Conservation (phyloP, 2,888 invertebrate species). For the Operophtera brumata region DNA sequence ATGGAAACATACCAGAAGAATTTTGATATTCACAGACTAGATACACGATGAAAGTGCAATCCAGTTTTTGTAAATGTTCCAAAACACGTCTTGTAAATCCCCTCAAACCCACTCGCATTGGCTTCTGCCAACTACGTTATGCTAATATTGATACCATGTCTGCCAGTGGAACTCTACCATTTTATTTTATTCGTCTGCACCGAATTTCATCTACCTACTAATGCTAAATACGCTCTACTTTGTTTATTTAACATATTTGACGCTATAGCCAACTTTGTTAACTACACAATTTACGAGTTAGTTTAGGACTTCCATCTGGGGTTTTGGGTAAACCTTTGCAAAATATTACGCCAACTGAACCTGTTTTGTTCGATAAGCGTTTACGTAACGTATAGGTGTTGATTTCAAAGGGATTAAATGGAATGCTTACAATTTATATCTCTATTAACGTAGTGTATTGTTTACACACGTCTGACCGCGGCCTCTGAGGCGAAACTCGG, state of each 20-base stretch:
- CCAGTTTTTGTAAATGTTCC: conserved; percentile 2
- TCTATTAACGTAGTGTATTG: conserved; percentile 77
- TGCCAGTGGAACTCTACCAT: conserved; percentile 49
- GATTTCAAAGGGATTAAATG: conserved; percentile 75
- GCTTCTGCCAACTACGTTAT: conserved; percentile 58
- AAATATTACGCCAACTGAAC: conserved; percentile 41
- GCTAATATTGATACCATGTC: conserved; percentile 66
- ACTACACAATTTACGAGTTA: conserved; percentile 39
- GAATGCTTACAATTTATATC: conserved; percentile 76
- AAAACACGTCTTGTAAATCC: conserved; percentile 4
- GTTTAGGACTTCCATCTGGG: conserved; percentile 55
- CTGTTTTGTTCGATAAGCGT: conserved; percentile 58
- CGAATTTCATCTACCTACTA: conserved; percentile 49
- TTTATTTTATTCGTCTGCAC: conserved; percentile 68
- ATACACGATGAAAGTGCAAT: not conserved
- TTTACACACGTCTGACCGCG: conserved; percentile 70
- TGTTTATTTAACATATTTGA: conserved; percentile 56
- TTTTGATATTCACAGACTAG: no score
- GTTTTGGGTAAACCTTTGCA: conserved; percentile 43
- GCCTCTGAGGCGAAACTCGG: conserved; percentile 65
- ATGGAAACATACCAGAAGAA: no score
- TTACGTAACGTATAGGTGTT: conserved; percentile 57
- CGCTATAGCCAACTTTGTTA: conserved; percentile 36
- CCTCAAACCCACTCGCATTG: conserved; percentile 24
- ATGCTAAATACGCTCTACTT: conserved; percentile 49